phyloP scores from a whole-genome alignment of 2,797 vertebrate species.

The Oryzias sinensis region DNA sequence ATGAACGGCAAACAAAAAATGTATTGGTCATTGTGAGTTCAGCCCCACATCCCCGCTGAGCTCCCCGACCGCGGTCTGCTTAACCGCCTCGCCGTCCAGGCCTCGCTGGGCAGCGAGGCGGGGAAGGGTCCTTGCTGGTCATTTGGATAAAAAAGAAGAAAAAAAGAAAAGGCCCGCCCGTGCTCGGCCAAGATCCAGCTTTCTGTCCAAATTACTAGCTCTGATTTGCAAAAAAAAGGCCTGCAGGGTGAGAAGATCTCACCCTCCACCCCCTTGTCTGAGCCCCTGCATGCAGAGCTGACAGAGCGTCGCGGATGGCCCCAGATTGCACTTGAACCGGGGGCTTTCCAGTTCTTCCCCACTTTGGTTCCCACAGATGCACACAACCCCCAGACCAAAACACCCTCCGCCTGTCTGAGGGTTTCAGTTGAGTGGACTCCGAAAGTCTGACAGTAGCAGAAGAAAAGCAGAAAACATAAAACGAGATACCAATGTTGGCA shows the following conservation, averaged over 20 bases:
- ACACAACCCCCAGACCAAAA: conserved; percentile 27
- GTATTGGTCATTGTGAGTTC: conserved; percentile 67
- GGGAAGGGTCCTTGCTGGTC: neutral
- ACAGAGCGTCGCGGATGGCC: conserved; percentile 79
- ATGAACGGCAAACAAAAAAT: conserved; percentile 53
- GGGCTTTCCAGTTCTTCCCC: conserved; percentile 42
- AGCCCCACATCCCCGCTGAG: conserved; percentile 44
- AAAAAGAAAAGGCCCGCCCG: conserved; percentile 13
- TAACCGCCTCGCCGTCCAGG: conserved; percentile 54
- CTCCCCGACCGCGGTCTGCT: conserved; percentile 44
- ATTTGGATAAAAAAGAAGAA: neutral
- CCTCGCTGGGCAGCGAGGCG: conserved; percentile 18
- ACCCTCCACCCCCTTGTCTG: conserved; percentile 38
- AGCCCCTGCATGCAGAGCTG: conserved; percentile 66
- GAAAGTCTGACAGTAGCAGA: neutral
- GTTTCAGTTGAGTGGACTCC: conserved; percentile 28
- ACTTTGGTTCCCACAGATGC: conserved; percentile 28
- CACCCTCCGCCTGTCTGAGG: conserved; percentile 18
- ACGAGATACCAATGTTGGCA: too few relatives aligned
- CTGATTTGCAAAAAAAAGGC: conserved; percentile 58
- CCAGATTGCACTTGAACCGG: conserved; percentile 72
- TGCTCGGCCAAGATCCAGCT: conserved; percentile 67
- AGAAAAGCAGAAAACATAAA: too few relatives aligned
- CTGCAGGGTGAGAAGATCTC: conserved; percentile 64
- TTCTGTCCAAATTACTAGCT: conserved; percentile 76